These are phyloP conservation scores for Trachemys scripta DNA, from an alignment of 2,113 vertebrate genomes.

Conservation along the genomic window DNA sequence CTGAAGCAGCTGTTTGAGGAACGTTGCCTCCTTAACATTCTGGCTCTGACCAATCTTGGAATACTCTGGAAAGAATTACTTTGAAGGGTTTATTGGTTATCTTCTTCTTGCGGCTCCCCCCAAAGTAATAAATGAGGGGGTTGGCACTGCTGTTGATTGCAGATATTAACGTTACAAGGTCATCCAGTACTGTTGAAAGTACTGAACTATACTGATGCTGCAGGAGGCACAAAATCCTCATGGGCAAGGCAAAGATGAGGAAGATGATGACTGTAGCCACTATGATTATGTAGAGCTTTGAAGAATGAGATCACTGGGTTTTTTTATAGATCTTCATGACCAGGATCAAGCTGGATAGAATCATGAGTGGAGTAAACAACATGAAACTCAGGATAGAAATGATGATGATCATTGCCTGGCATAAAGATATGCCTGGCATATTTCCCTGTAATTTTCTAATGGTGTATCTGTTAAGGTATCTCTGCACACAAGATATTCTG, in stretches of 20 bases:
- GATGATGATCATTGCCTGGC: conserved; percentile 41
- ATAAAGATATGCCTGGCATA: neutral
- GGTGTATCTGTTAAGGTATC: neutral
- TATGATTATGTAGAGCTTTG: conserved; percentile 57
- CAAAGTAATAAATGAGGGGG: conserved; percentile 71
- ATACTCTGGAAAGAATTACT: conserved; percentile 57
- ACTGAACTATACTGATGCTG: conserved; percentile 33
- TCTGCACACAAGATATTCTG: conserved; percentile 58
- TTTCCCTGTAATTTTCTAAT: neutral
- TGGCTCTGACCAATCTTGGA: conserved; percentile 41
- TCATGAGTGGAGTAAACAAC: conserved; percentile 43
- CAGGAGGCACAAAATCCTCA: conserved; percentile 34
- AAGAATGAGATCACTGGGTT: conserved; percentile 11
- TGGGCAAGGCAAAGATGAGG: conserved; percentile 64
- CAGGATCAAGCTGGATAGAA: conserved; percentile 57
- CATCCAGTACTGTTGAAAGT: neutral
- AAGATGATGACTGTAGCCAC: conserved; percentile 35
- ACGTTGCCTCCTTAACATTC: neutral
- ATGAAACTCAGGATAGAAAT: conserved; percentile 44
- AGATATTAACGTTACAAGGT: conserved; percentile 42
- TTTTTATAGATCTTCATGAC: conserved; percentile 54
- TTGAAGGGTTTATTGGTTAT: conserved; percentile 59
- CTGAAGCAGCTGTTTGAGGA: neutral
- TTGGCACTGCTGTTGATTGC: conserved; percentile 57
- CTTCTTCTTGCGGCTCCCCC: conserved; percentile 56